Conservation (phyloP, 2,888 invertebrate species). For the Dryadula phaetusa region DNA sequence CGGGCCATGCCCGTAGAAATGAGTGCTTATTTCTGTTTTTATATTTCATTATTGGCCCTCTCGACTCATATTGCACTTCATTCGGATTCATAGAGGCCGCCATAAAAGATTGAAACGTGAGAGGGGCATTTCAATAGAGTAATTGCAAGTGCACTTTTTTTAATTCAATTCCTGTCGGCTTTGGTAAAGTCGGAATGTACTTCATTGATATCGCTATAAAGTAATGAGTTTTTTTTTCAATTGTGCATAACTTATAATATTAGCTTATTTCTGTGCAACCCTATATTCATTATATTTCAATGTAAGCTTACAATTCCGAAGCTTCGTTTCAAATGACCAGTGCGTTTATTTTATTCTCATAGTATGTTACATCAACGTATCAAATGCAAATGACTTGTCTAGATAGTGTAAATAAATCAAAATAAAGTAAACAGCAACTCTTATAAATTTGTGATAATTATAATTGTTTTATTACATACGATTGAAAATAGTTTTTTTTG, state of each 20-base stretch:
- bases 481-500: too few relatives aligned
- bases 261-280: constrained; percentile 33
- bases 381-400: neutral
- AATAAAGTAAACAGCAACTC: too few relatives aligned
- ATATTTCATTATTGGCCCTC: constrained; percentile 84
- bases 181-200: constrained; percentile 78
- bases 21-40: constrained; percentile 81
- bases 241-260: constrained; percentile 48
- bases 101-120: constrained; percentile 83
- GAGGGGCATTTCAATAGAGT: constrained; percentile 81
- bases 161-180: constrained; percentile 81
- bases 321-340: constrained; percentile 1
- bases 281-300: constrained; percentile 8
- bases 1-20: constrained; percentile 68
- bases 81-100: constrained; percentile 77
- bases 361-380: neutral
- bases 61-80: constrained; percentile 81
- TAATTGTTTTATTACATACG: too few relatives aligned
- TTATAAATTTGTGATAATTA: too few relatives aligned
- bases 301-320: constrained; percentile 3
- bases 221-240: constrained; percentile 67
- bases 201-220: constrained; percentile 79
- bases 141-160: constrained; percentile 82
- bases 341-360: neutral
- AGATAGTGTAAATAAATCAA: too few relatives aligned